Percentiles rank a stretch among this genome's conserved stretches.
These are phyloP conservation scores for Pelecanus crispus DNA, from an alignment of 2,113 vertebrate species.

Conservation along the genomic window DNA sequence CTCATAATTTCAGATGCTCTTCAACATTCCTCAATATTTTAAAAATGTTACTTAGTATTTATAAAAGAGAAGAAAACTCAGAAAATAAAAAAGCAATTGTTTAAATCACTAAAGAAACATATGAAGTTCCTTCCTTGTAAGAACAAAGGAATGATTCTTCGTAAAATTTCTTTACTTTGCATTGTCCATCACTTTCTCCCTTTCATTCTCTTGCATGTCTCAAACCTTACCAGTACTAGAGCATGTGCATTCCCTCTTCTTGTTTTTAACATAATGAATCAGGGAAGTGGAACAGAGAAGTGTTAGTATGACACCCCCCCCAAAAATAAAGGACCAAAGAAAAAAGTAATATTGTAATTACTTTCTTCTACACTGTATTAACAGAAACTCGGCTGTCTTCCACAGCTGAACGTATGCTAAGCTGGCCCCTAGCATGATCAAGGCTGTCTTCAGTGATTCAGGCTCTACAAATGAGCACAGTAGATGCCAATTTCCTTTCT, in stretches of 20 bases:
- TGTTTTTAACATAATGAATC: background rate
- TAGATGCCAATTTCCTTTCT: background rate
- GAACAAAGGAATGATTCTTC: background rate
- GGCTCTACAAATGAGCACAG: background rate
- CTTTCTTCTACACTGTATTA: background rate
- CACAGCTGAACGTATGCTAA: background rate
- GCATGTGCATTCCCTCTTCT: background rate
- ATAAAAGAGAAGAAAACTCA: background rate
- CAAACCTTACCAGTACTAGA: background rate
- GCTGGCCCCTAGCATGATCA: background rate
- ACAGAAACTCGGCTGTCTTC: background rate
- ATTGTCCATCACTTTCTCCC: background rate
- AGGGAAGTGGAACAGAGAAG: background rate
- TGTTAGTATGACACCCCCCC: rapidly evolving
- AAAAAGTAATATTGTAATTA: background rate
- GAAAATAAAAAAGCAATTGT: background rate
- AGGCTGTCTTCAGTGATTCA: background rate
- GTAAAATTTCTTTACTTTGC: background rate
- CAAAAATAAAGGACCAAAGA: background rate
- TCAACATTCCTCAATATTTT: background rate
- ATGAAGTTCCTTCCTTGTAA: background rate
- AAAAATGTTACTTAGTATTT: background rate
- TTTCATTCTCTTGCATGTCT: background rate
- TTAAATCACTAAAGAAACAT: background rate
- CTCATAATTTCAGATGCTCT: background rate